Base-by-base conservation (phyloP, 2,113 vertebrate genomes). In the Mola mola region DNA sequence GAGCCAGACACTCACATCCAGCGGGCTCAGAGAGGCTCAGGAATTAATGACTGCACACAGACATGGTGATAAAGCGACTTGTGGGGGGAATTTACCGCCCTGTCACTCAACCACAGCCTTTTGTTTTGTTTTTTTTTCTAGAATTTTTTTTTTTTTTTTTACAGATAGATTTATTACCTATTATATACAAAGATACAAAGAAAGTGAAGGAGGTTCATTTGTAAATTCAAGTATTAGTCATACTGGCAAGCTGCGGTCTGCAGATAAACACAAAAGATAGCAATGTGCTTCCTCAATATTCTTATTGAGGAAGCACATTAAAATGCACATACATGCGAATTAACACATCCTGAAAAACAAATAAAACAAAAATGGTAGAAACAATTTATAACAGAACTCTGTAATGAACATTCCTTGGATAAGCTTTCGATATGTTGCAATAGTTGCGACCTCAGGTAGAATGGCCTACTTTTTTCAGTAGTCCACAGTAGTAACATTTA, bases 1-100 rank as follows among this genome's bases (percentile, higher is more conserved):
- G 72, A 62, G 47, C 51, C 66, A 66, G 66, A 84, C 77, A 75
- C 76, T 81, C 65, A 48, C 62, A 77, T 57, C 51, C 72, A 73
- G 55, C 59, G n/a, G 63, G 66, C 67, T 70, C 46, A 69, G 46
- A 57, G 66, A 53, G 66, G 57, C 62, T 75, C 73, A 83, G 28
- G 24, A 79, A 66, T 68, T 67, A 72, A 12, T 72, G 72, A 71
- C 52, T 61, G 62, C 49, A 31, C 55, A 48, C 66, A 41, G 66
- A 65, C 52, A 28, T 2, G n/a, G 1, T 42, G 61, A 46, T 44
- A 31, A 58, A 44, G 61, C 64, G 68, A 79, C 71, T 38, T 10
- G 8, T 52, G 44, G 13, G 24, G 22, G 29, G 57, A 57, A 60
- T n/a, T 43, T 46, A 19, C 38, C 4, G 6, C 47, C 25, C 42